Percentiles rank a stretch among this genome's conserved stretches.
Evolutionary conservation across 2,797 vertebrate genomes (phyloP).

Genomic region (Anolis apletophallus): DNA sequence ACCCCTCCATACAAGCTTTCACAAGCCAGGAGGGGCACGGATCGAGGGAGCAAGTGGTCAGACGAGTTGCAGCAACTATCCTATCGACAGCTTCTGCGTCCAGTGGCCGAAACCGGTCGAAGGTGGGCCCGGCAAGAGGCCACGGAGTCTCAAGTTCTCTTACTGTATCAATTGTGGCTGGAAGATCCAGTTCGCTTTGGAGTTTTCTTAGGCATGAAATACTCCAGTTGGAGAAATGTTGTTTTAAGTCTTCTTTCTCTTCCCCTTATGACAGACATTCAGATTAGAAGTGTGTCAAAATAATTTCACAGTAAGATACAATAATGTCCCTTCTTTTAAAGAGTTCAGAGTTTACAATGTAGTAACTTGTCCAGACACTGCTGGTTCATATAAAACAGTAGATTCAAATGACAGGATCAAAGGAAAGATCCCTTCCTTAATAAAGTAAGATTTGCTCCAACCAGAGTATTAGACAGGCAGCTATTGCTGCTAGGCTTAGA

Average conservation of each 20-base stretch:
- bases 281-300: neutral
- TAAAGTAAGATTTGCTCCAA: conserved; percentile 44
- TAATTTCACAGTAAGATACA: conserved; percentile 7
- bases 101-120: too few species aligned
- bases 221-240: neutral
- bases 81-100: too few species aligned
- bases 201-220: too few species aligned
- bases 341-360: neutral
- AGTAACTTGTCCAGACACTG: conserved; percentile 11
- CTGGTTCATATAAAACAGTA: conserved; percentile 6
- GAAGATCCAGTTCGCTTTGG: too few species aligned
- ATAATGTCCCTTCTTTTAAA: conserved; percentile 9
- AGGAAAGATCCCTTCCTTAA: conserved; percentile 33
- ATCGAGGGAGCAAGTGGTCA: too few species aligned
- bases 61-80: too few species aligned
- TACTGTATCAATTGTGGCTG: too few species aligned
- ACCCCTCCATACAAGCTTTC: too few species aligned
- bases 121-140: too few species aligned
- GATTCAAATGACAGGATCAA: conserved; percentile 6
- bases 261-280: conserved; percentile 11
- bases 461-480: conserved; percentile 39
- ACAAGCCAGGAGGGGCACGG: too few species aligned
- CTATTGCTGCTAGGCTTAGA: conserved; percentile 45
- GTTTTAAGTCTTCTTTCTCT: neutral
- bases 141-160: too few species aligned